phyloP scores from a whole-genome alignment of 2,113 vertebrate species.

The Tetrax tetrax region DNA sequence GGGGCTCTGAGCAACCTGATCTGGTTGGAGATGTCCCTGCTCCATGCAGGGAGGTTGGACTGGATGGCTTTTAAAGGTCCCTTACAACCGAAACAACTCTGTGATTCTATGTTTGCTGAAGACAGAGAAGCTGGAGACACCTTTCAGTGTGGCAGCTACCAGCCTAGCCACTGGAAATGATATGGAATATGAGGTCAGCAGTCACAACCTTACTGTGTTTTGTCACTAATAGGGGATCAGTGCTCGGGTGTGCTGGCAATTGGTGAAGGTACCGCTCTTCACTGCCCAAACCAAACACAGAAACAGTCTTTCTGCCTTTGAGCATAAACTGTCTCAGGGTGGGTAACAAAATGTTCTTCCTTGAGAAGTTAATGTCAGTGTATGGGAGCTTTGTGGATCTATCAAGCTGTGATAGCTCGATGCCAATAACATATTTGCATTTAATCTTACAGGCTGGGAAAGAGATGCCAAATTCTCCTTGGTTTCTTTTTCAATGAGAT shows the following conservation, averaged over 20 bases:
- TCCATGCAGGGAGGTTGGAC: too few species aligned
- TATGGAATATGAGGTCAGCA: background rate
- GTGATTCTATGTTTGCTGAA: background rate
- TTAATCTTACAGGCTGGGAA: slow-evolving; percentile 31
- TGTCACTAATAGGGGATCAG: background rate
- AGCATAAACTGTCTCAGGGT: slow-evolving; percentile 14
- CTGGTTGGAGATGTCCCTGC: too few species aligned
- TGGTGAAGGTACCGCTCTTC: background rate
- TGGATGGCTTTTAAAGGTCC: too few species aligned
- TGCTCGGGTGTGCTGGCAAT: background rate
- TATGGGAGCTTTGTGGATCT: slow-evolving; percentile 31
- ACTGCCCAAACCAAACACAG: slow-evolving; percentile 1
- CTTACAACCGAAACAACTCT: too few species aligned
- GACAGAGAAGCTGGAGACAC: background rate
- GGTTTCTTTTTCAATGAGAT: slow-evolving; percentile 49
- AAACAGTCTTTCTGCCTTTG: slow-evolving; percentile 10
- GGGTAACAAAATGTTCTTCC: slow-evolving; percentile 57
- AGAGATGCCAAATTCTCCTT: slow-evolving; percentile 39
- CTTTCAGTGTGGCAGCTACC: background rate
- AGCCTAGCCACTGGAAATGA: background rate
- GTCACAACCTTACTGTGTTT: background rate
- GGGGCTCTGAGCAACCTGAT: too few species aligned
- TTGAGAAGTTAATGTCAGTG: slow-evolving; percentile 49
- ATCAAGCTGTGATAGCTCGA: slow-evolving; percentile 44
- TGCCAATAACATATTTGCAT: slow-evolving; percentile 60